Conservation (phyloP, 2,113 vertebrate species). For the Myotis brandtii region DNA sequence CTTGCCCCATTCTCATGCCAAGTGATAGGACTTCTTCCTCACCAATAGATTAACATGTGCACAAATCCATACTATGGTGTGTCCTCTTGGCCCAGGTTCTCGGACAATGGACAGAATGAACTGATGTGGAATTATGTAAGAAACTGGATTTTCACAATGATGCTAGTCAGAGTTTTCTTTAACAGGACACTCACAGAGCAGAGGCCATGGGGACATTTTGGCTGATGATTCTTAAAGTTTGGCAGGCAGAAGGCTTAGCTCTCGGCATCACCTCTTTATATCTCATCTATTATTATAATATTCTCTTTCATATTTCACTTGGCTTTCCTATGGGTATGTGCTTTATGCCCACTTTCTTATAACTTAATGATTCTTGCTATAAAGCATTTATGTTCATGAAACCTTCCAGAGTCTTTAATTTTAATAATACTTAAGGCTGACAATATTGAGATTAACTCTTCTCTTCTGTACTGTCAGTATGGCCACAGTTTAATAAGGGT, state of each 20-base stretch:
- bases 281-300: slow-evolving; percentile 29
- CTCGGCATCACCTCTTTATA: slow-evolving; percentile 13
- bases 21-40: neutral
- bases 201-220: neutral
- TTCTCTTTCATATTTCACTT: slow-evolving; percentile 65
- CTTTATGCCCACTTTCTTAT: slow-evolving; percentile 36
- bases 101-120: neutral
- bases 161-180: neutral
- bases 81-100: neutral
- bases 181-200: neutral
- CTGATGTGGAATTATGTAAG: neutral
- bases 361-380: neutral
- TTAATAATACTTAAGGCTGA: slow-evolving; percentile 10
- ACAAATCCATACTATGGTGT: neutral
- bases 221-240: neutral
- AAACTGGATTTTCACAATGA: neutral
- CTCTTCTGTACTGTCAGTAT: neutral
- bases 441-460: slow-evolving; percentile 28
- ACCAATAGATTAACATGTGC: neutral
- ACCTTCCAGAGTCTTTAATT: slow-evolving; percentile 23
- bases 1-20: neutral
- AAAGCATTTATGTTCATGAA: slow-evolving; percentile 59
- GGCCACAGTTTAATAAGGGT: slow-evolving; percentile 12
- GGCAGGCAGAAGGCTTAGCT: neutral
- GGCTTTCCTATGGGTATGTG: slow-evolving; percentile 29